Evolutionary conservation across 2,888 invertebrate genomes (phyloP).

Genomic region (Megalurothrips usitatus): DNA sequence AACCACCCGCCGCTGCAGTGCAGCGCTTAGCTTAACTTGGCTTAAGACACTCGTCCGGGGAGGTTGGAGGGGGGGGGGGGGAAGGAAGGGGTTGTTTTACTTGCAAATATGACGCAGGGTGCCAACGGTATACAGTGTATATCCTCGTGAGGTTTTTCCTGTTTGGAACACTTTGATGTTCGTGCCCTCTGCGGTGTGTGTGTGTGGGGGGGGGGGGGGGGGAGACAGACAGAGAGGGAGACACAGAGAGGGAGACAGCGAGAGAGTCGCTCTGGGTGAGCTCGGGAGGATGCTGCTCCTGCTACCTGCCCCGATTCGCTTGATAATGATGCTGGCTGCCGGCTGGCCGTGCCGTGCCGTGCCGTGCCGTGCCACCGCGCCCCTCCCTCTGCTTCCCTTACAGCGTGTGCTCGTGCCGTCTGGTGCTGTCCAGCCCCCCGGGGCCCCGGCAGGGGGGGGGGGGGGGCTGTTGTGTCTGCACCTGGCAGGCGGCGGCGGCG

Average conservation of each 20-base stretch:
- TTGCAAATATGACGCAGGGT: too few species aligned
- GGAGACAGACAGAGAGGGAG: background rate
- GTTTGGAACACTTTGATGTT: too few species aligned
- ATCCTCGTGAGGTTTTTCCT: too few species aligned
- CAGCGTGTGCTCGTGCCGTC: background rate
- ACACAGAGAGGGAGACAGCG: background rate
- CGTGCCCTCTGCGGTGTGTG: too few species aligned
- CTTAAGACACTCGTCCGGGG: too few species aligned
- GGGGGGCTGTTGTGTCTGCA: background rate
- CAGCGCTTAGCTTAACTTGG: too few species aligned
- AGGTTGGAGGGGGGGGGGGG: too few species aligned
- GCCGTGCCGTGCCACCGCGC: background rate
- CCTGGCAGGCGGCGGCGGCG: background rate
- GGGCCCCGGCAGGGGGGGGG: background rate
- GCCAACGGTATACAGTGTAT: too few species aligned
- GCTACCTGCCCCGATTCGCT: slow-evolving; percentile 6
- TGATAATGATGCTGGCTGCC: background rate
- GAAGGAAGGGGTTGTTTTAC: too few species aligned
- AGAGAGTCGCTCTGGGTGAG: too few species aligned
- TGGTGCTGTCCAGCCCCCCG: background rate
- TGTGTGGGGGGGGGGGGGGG: too few species aligned
- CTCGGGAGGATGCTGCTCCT: background rate
- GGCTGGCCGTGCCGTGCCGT: background rate
- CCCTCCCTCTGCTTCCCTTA: background rate
- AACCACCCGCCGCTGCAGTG: too few species aligned